phyloP scores from a whole-genome alignment of 2,888 invertebrate species.

The Trichopria drosophilae region DNA sequence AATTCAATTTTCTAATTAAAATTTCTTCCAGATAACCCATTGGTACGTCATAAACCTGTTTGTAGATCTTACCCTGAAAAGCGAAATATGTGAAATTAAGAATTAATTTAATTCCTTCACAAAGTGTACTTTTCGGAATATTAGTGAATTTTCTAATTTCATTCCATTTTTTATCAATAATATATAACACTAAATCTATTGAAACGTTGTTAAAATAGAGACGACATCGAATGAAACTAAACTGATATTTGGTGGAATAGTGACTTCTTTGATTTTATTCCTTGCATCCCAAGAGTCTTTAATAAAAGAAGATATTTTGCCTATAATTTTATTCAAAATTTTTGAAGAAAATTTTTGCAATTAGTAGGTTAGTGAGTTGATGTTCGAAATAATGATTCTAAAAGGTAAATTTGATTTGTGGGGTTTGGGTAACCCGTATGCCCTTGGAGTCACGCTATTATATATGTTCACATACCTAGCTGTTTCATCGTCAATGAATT shows the following conservation, averaged over 20 bases:
- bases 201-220: constrained; percentile 17
- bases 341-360: constrained; percentile 6
- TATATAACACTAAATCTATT: constrained; percentile 1
- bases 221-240: constrained; percentile 12
- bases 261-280: too few species aligned
- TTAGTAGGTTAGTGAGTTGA: constrained; percentile 7
- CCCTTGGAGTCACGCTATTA: too few species aligned
- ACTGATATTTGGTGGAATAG: background rate
- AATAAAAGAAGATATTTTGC: constrained; percentile 4
- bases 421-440: constrained; percentile 18
- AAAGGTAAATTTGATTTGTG: too few species aligned
- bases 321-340: too few species aligned
- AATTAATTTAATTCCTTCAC: constrained; percentile 5
- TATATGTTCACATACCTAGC: too few species aligned
- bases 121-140: constrained; percentile 7
- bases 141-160: constrained; percentile 5
- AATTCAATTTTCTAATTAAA: too few species aligned
- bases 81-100: constrained; percentile 15
- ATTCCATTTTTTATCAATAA: constrained; percentile 7
- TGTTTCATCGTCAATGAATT: too few species aligned
- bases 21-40: constrained; percentile 13
- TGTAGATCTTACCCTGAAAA: constrained; percentile 12
- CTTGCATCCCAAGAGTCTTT: constrained; percentile 12
- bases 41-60: constrained; percentile 10
- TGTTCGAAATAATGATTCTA: constrained; percentile 1